Evolutionary conservation across 2,113 vertebrate species (phyloP).

Genomic region (Stictonetta naevosa): DNA sequence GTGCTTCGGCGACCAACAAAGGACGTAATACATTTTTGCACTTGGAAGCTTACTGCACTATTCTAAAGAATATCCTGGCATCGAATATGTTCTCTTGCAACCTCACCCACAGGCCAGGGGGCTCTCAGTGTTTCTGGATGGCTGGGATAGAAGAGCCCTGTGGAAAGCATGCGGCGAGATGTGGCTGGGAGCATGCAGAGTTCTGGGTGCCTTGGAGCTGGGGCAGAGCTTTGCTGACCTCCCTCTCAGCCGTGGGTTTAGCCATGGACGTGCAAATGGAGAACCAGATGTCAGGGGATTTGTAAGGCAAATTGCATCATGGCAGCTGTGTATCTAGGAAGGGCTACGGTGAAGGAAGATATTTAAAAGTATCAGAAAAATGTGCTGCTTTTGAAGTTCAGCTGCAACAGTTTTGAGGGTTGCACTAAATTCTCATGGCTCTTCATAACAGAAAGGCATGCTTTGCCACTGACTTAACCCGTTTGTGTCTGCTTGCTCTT

Average conservation of each 20-base stretch:
- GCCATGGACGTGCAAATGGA: background rate
- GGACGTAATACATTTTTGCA: background rate
- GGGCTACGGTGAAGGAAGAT: background rate
- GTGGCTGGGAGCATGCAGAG: background rate
- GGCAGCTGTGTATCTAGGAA: background rate
- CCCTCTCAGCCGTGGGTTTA: accelerated
- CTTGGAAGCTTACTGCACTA: background rate
- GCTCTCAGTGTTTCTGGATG: background rate
- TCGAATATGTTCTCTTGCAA: background rate
- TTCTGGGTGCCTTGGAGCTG: background rate
- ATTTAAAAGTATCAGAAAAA: background rate
- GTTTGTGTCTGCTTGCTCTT: background rate
- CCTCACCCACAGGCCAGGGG: background rate
- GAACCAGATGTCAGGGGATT: background rate
- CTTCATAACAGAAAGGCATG: background rate
- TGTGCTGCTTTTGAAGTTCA: background rate
- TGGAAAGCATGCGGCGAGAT: background rate
- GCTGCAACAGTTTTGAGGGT: background rate
- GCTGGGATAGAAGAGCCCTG: background rate
- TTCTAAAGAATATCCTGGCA: background rate
- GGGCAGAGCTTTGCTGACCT: background rate
- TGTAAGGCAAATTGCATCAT: background rate
- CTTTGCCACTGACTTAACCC: background rate
- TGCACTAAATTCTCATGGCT: background rate
- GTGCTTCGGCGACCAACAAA: background rate